Evolutionary conservation across 2,113 vertebrate genomes (phyloP).

Genomic region (Puma concolor): DNA sequence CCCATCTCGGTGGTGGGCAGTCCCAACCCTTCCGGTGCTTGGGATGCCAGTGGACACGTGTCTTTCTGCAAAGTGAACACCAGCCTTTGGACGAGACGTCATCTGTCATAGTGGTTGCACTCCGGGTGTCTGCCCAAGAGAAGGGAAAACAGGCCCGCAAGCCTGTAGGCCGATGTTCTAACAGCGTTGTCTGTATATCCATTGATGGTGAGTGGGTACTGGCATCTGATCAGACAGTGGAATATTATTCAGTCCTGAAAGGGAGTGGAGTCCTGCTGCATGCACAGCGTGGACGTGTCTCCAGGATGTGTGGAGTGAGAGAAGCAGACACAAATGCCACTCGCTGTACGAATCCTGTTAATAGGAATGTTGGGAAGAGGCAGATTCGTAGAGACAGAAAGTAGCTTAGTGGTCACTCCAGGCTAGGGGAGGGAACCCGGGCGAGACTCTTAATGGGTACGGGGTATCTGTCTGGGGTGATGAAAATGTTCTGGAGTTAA

Average conservation of each 20-base stretch:
- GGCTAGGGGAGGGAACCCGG: neutral
- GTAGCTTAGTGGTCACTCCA: too few species aligned
- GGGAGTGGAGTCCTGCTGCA: neutral
- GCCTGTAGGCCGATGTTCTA: neutral
- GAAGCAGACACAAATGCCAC: neutral
- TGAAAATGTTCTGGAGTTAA: neutral
- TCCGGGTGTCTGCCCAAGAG: neutral
- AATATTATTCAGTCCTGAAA: neutral
- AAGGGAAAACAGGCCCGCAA: neutral
- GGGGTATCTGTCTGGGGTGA: neutral
- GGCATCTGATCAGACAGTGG: accelerated
- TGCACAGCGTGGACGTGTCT: accelerated
- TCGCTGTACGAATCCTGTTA: neutral
- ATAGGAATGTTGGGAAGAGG: neutral
- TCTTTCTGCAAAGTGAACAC: neutral
- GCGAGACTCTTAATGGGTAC: too few species aligned
- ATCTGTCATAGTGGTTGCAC: neutral
- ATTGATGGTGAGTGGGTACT: neutral
- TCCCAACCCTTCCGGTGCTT: neutral
- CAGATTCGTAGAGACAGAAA: neutral
- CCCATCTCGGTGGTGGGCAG: neutral
- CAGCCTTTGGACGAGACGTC: neutral
- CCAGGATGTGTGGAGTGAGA: neutral
- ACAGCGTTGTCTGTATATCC: neutral
- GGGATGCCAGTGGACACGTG: neutral